These are phyloP conservation scores for Calliopum simillimum DNA, from an alignment of 2,888 invertebrate species.

Conservation along the genomic window DNA sequence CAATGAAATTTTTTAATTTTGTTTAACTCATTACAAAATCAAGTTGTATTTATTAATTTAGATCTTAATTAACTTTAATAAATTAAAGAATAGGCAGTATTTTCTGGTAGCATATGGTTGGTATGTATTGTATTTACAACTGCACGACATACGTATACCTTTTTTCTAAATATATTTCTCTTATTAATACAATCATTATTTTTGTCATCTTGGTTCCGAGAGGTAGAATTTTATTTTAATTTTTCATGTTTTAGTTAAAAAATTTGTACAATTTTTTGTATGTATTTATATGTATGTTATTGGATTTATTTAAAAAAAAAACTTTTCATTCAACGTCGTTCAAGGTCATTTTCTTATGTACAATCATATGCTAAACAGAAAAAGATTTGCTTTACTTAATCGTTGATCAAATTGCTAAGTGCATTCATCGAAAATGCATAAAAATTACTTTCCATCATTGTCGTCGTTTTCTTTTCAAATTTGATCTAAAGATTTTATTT, in stretches of 20 bases:
- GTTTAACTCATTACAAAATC: too few relatives aligned
- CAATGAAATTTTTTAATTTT: too few relatives aligned
- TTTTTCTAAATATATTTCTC: constrained; percentile 8
- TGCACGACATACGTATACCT: background rate
- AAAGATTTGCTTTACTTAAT: too few relatives aligned
- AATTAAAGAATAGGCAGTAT: constrained; percentile 12
- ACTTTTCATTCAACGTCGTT: background rate
- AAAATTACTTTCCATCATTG: too few relatives aligned
- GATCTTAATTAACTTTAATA: too few relatives aligned
- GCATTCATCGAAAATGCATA: too few relatives aligned
- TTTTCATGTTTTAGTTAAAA: constrained; percentile 8
- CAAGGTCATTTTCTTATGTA: too few relatives aligned
- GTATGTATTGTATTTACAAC: constrained; percentile 4
- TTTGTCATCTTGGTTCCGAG: constrained; percentile 24
- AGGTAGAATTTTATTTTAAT: constrained; percentile 28
- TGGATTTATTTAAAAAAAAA: constrained; percentile 10
- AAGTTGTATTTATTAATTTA: too few relatives aligned
- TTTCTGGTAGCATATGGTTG: constrained; percentile 10
- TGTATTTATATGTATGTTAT: background rate
- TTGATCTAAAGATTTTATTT: background rate
- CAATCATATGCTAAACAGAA: too few relatives aligned
- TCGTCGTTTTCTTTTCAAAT: too few relatives aligned
- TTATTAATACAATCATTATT: background rate
- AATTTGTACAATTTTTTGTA: constrained; percentile 33
- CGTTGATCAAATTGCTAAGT: too few relatives aligned